phyloP scores from a whole-genome alignment of 2,888 invertebrate species.

The Argyra leucocephala region DNA sequence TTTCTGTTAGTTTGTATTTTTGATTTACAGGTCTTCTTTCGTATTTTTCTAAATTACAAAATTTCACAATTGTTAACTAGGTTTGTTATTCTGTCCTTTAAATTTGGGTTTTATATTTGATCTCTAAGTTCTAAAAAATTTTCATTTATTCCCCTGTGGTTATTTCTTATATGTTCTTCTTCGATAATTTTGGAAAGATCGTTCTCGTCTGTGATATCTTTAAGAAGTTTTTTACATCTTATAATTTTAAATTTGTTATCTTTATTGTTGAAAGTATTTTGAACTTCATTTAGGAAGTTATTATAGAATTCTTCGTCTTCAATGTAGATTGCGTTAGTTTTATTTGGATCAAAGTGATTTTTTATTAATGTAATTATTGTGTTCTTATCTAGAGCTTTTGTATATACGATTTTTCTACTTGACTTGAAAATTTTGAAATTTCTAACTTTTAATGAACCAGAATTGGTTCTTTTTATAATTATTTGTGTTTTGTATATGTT shows the following conservation, averaged over 20 bases:
- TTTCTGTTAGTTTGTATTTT: slow-evolving; percentile 25
- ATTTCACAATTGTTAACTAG: slow-evolving; percentile 24
- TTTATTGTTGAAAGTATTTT: background rate
- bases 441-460: slow-evolving; percentile 18
- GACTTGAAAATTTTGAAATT: slow-evolving; percentile 16
- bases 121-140: slow-evolving; percentile 21
- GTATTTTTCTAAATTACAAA: slow-evolving; percentile 21
- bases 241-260: slow-evolving; percentile 12
- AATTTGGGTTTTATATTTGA: slow-evolving; percentile 21
- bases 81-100: slow-evolving; percentile 21
- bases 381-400: slow-evolving; percentile 12
- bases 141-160: slow-evolving; percentile 23
- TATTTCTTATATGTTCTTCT: slow-evolving; percentile 24
- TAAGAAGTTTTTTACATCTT: background rate
- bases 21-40: slow-evolving; percentile 23
- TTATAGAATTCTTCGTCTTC: slow-evolving; percentile 16
- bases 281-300: slow-evolving; percentile 8
- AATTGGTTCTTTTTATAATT: slow-evolving; percentile 15
- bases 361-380: slow-evolving; percentile 16
- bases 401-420: slow-evolving; percentile 16
- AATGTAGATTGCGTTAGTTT: slow-evolving; percentile 16
- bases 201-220: slow-evolving; percentile 18
- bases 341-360: slow-evolving; percentile 16
- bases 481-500: slow-evolving; percentile 16
- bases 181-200: slow-evolving; percentile 20